Evolutionary conservation across 1,140 invertebrate species (phyloP), one percentile per base, ranked within the genome.

Genomic region (Psilanteris sp.): DNA sequence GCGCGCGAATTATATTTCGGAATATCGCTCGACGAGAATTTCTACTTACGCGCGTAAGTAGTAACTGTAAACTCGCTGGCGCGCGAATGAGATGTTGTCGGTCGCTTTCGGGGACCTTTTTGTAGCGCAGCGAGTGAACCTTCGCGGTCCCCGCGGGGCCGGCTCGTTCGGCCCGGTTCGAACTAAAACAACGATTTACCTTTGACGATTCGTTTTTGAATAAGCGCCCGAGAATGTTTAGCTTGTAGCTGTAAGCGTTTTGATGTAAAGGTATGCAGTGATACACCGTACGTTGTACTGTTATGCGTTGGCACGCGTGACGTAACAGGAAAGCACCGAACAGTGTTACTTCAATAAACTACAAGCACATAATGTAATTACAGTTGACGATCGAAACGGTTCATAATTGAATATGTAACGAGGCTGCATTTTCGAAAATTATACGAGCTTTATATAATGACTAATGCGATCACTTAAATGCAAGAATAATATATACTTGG

Each of bases 221-320:
- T n/a, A n/a, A n/a, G n/a, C n/a, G n/a, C n/a, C n/a, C n/a, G n/a
- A n/a, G n/a, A n/a, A n/a, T n/a, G 18, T 29, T 36, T 27, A 54
- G 13, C 9, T 8, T 39, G 8, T 32, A 26, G 15, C 32, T n/a
- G 24, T 43, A 10, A 22, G 54, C 31, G 41, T 36, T 68, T 70
- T 70, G 73, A 64, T 76, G 57, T 59, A 52, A 55, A 76, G 41
- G 57, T 76, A 70, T 70, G 57, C 61, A 73, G 16, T 62, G 39
- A 64, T 78, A 74, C 71, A 80, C 78, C 74, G 74, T 80, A 79
- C 52, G 55, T 48, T 78, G 78, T 83, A 83, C 84, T 85, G 84
- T 85, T 85, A 85, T 85, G 77, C 80, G 74, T 83, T 78, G 82
- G 83, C 83, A 84, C 82, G 81, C 82, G 80, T 84, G 80, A 85